Percentiles rank a stretch among this genome's conserved stretches.
These are phyloP conservation scores for Leucopternis melanops DNA, from an alignment of 2,113 vertebrate species.

Conservation along the genomic window DNA sequence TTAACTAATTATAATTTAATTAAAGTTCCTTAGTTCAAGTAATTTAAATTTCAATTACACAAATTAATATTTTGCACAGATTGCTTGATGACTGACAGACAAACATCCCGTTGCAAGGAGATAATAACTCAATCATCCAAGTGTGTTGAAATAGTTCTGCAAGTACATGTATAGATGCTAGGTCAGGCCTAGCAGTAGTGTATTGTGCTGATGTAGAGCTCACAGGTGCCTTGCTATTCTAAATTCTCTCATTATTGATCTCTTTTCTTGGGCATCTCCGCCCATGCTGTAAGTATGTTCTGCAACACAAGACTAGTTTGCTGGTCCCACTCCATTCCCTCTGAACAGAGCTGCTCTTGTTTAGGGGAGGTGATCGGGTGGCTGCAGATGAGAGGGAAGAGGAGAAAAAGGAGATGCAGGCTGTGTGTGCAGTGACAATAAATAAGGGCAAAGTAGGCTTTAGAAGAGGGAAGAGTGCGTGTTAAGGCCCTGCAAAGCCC, in stretches of 20 bases:
- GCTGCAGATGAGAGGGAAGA: not conserved
- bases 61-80: not conserved
- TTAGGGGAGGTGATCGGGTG: accelerated
- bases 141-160: not conserved
- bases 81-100: not conserved
- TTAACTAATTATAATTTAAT: not conserved
- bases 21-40: not conserved
- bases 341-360: not conserved
- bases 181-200: not conserved
- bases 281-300: not conserved
- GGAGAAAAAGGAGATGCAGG: not conserved
- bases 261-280: not conserved
- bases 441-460: not conserved
- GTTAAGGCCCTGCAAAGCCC: too few relatives aligned
- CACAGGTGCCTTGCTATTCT: not conserved
- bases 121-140: not conserved
- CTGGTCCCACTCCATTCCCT: not conserved
- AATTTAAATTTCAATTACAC: not conserved
- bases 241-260: not conserved
- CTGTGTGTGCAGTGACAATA: not conserved
- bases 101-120: not conserved
- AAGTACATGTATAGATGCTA: accelerated
- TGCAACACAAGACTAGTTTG: not conserved
- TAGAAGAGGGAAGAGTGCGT: not conserved
- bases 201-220: not conserved